Evolutionary conservation across 1,140 invertebrate species (phyloP), one percentile per base, ranked within the genome.

Genomic region (Panagrolaimus sp.): DNA sequence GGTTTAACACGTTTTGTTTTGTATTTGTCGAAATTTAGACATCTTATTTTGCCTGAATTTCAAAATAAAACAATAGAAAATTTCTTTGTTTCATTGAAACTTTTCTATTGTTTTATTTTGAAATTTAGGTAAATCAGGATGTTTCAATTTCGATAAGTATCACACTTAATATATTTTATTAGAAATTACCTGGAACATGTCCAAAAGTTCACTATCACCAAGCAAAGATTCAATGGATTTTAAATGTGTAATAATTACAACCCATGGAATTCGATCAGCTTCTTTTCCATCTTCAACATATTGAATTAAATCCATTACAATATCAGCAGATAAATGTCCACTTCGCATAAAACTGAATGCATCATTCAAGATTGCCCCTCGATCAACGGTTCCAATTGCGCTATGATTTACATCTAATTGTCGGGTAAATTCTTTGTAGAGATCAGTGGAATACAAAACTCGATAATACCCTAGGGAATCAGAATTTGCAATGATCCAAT

Each of bases 391-490:
- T 15, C 71, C 65, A 3, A 78, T 65, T 10, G 21, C 62, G 43
- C 6, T 62, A 48, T 73, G 76, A 66, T 78, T 68, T 10, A 10
- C 26, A 6, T 45, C 26, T 15, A 78, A 52, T 62, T 78, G 74
- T 12, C 71, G 44, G 7, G 67, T 62, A 28, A 78, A 44, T 64
- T 69, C 71, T 43, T 64, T 26, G 44, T 78, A 78, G 7, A 77
- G 73, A 4, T 65, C 65, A 15, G 32, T 38, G 7, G 69, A 68
- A 58, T 78, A 78, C 7, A 78, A 67, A 15, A 78, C 76, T 38
- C 75, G 72, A 68, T 79, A 78, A 55, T 73, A 78, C 14, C 76
- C 76, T 21, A 73, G 47, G 12, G 71, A 69, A 10, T 73, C 76
- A n/a, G 74, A 71, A 67, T 78, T 78, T 12, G 74, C 71, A 12